Conservation (phyloP, 2,113 vertebrate species). For the Zosterops japonicus region DNA sequence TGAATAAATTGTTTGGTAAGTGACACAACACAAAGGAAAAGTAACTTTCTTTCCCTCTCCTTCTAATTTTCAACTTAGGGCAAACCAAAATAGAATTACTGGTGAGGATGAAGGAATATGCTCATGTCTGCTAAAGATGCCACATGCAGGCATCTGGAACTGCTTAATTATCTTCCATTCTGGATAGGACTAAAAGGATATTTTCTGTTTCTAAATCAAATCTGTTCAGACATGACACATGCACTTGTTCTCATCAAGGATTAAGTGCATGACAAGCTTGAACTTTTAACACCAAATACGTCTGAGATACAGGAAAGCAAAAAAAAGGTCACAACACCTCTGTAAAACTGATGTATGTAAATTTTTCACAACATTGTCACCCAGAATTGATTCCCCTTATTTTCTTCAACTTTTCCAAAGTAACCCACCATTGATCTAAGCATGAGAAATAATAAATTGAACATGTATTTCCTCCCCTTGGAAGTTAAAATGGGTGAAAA, state of each 20-base stretch:
- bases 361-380: conserved; percentile 29
- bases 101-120: conserved; percentile 9
- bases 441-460: neutral
- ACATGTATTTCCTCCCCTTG: neutral
- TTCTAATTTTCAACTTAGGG: conserved; percentile 28
- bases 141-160: conserved; percentile 18
- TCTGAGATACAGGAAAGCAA: neutral
- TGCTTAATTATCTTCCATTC: conserved; percentile 46
- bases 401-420: conserved; percentile 1
- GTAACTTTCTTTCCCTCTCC: neutral
- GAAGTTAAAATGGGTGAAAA: neutral
- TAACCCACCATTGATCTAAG: neutral
- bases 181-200: conserved; percentile 35
- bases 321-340: conserved; percentile 4
- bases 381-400: conserved; percentile 15
- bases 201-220: conserved; percentile 67
- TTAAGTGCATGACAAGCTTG: conserved; percentile 62
- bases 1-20: neutral
- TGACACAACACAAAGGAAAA: neutral
- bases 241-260: conserved; percentile 61
- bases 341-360: conserved; percentile 18
- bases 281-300: conserved; percentile 50
- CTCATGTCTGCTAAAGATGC: conserved; percentile 10
- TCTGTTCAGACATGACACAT: conserved; percentile 52
- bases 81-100: neutral